Conservation (phyloP, 2,888 invertebrate genomes). For the Ectemnius cavifrons region DNA sequence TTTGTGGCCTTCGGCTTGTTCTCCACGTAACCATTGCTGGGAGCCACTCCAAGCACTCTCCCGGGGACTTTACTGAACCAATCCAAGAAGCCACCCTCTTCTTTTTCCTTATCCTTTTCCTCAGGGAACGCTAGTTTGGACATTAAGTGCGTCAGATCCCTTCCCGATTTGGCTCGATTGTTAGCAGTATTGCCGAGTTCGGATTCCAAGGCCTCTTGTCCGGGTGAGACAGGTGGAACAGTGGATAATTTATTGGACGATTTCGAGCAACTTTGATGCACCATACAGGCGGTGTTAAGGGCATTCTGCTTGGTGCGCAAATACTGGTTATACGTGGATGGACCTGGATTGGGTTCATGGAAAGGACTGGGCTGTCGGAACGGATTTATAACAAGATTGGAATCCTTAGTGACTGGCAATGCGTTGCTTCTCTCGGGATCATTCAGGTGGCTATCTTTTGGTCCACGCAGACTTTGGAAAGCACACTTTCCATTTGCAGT, state of each 20-base stretch:
- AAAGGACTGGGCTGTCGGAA: slow-evolving; percentile 62
- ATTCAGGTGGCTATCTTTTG: slow-evolving; percentile 43
- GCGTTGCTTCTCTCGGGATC: slow-evolving; percentile 44
- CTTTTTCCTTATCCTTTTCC: slow-evolving; percentile 61
- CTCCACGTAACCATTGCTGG: slow-evolving; percentile 57
- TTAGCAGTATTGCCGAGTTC: slow-evolving; percentile 28
- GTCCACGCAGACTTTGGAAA: slow-evolving; percentile 50
- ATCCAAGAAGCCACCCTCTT: slow-evolving; percentile 69
- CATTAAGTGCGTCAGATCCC: slow-evolving; percentile 65
- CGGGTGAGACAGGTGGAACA: slow-evolving; percentile 10
- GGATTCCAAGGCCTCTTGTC: slow-evolving; percentile 32
- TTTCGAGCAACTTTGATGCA: slow-evolving; percentile 61
- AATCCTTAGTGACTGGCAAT: slow-evolving; percentile 26
- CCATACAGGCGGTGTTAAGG: slow-evolving; percentile 58
- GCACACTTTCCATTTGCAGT: slow-evolving; percentile 48
- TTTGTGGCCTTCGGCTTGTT: slow-evolving; percentile 46
- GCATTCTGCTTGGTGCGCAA: slow-evolving; percentile 36
- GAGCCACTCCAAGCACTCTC: slow-evolving; percentile 69
- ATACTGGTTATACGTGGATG: slow-evolving; percentile 61
- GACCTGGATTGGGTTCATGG: slow-evolving; percentile 67
- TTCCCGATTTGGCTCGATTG: slow-evolving; percentile 24
- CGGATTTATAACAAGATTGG: slow-evolving; percentile 55
- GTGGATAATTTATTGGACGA: slow-evolving; percentile 33
- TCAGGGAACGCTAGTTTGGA: slow-evolving; percentile 69
- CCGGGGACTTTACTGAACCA: slow-evolving; percentile 71